Conservation (phyloP, 2,888 invertebrate genomes). For the Scaptomyza flava region DNA sequence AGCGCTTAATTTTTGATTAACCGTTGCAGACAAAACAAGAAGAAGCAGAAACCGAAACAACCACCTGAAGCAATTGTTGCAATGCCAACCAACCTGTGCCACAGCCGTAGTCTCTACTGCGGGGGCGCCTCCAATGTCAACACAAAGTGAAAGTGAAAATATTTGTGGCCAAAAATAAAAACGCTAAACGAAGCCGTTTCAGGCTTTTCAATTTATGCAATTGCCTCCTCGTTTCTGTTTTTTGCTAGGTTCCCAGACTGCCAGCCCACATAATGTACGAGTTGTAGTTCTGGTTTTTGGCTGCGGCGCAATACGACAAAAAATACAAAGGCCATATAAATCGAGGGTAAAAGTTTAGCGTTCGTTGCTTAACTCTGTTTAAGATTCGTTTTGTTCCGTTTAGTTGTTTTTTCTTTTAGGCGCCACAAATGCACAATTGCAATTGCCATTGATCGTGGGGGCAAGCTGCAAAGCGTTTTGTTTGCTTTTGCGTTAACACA, state of each 20-base stretch:
- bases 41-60: neutral
- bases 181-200: neutral
- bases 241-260: conserved; percentile 56
- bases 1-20: conserved; percentile 73
- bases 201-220: conserved; percentile 73
- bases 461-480: conserved; percentile 61
- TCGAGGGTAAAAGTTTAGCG: conserved; percentile 63
- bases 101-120: conserved; percentile 34
- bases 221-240: conserved; percentile 27
- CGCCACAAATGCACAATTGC: conserved; percentile 22
- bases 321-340: conserved; percentile 55
- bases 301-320: neutral
- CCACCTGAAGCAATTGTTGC: conserved; percentile 43
- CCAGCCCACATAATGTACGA: conserved; percentile 49
- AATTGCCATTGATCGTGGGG: conserved; percentile 32
- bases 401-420: conserved; percentile 17
- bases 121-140: conserved; percentile 70
- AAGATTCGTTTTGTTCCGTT: conserved; percentile 14
- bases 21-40: conserved; percentile 29
- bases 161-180: conserved; percentile 23
- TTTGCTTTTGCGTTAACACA: conserved; percentile 74
- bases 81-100: conserved; percentile 36
- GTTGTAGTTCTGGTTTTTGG: conserved; percentile 41
- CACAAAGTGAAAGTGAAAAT: conserved; percentile 76
- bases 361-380: conserved; percentile 48